Percentiles rank a stretch among this genome's conserved stretches.
These are phyloP conservation scores for Nyctibius grandis DNA, from an alignment of 2,797 vertebrate genomes.

Conservation along the genomic window DNA sequence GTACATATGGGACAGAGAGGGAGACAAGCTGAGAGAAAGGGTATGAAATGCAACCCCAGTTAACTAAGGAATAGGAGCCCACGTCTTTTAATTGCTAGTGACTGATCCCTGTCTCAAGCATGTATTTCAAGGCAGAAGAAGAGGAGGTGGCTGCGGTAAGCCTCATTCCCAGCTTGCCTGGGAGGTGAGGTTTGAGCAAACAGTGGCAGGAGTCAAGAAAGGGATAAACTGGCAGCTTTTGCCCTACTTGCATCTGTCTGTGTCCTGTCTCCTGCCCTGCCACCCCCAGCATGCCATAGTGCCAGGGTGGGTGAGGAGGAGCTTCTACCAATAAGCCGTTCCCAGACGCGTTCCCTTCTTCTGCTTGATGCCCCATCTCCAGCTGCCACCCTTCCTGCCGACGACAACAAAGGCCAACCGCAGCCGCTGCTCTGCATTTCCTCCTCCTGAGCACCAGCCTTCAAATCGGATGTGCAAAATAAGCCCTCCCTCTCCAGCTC, in stretches of 20 bases:
- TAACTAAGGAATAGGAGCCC: neutral
- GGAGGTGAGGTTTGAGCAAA: neutral
- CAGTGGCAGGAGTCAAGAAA: neutral
- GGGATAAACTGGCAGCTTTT: neutral
- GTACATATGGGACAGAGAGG: neutral
- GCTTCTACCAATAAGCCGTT: neutral
- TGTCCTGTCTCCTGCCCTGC: neutral
- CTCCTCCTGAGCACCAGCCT: neutral
- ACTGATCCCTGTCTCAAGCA: neutral
- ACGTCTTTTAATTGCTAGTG: neutral
- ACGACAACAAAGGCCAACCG: neutral
- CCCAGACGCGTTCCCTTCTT: neutral
- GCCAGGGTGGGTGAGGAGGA: neutral
- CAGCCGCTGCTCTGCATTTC: neutral
- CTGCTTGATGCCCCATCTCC: neutral
- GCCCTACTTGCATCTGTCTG: neutral
- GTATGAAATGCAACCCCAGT: neutral
- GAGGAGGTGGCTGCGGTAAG: neutral
- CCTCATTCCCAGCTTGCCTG: neutral
- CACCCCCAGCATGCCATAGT: fast-evolving
- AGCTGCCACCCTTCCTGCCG: neutral
- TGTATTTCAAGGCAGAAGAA: neutral
- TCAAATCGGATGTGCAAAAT: neutral
- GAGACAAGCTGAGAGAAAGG: neutral
- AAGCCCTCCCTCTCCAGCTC: neutral